Conservation (phyloP, 2,888 invertebrate genomes). For the Melanotus villosus region DNA sequence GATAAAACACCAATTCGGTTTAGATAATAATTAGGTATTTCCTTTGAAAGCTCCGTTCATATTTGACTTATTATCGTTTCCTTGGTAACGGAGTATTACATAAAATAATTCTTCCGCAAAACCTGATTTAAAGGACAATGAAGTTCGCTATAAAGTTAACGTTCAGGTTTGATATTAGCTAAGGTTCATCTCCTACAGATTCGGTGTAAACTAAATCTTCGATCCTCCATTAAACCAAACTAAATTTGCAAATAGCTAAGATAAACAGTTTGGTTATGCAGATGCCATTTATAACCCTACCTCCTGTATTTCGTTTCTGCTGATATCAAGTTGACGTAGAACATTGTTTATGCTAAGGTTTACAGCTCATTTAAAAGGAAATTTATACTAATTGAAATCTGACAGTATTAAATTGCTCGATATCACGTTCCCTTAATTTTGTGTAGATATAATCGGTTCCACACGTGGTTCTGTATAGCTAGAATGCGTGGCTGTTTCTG, state of each 20-base stretch:
- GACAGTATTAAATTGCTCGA: slow-evolving; percentile 42
- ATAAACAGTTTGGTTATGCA: slow-evolving; percentile 46
- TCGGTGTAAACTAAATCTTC: slow-evolving; percentile 34
- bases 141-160: slow-evolving; percentile 24
- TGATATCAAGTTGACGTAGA: slow-evolving; percentile 37
- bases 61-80: too few species aligned
- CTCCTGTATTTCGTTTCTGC: slow-evolving; percentile 39
- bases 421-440: slow-evolving; percentile 31
- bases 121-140: slow-evolving; percentile 25
- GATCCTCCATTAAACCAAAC: slow-evolving; percentile 40
- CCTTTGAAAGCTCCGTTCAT: not conserved
- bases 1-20: not conserved
- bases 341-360: slow-evolving; percentile 36
- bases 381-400: slow-evolving; percentile 44
- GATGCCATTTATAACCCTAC: slow-evolving; percentile 41
- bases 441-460: slow-evolving; percentile 30
- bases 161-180: slow-evolving; percentile 18
- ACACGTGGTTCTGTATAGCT: not conserved
- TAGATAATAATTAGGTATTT: not conserved
- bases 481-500: not conserved
- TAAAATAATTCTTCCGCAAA: not conserved
- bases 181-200: slow-evolving; percentile 21
- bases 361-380: slow-evolving; percentile 42
- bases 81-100: not conserved
- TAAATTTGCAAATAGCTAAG: slow-evolving; percentile 44